These are phyloP conservation scores for Tupaia tana DNA, from an alignment of 2,113 vertebrate species.

Conservation along the genomic window DNA sequence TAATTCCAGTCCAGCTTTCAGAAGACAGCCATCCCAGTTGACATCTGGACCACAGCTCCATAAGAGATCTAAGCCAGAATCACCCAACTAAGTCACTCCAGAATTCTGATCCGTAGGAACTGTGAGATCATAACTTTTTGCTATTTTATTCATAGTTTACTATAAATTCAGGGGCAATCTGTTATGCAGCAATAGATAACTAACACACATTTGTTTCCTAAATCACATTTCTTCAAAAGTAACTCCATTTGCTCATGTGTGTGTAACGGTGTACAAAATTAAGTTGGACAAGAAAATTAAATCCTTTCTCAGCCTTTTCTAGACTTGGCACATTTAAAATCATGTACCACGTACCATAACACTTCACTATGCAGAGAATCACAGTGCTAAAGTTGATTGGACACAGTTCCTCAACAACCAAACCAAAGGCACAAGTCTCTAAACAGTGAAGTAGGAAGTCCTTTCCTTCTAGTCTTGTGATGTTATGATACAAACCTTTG, in stretches of 20 bases:
- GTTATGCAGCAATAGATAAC: neutral
- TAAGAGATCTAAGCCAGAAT: neutral
- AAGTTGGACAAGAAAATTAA: neutral
- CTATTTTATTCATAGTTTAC: neutral
- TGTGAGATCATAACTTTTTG: neutral
- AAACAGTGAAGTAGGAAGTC: neutral
- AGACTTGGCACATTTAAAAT: neutral
- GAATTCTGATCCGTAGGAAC: neutral
- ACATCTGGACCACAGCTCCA: neutral
- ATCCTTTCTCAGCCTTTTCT: neutral
- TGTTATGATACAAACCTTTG: neutral
- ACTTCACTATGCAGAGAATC: neutral
- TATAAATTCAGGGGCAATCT: neutral
- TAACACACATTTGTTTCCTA: neutral
- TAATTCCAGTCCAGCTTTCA: neutral
- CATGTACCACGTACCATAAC: neutral
- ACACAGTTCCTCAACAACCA: neutral
- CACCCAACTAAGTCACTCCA: neutral
- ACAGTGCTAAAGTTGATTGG: neutral
- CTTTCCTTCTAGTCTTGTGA: neutral
- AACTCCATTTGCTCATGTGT: neutral
- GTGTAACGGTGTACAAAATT: neutral
- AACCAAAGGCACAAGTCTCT: neutral
- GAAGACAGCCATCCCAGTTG: neutral
- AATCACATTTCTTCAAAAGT: neutral